phyloP scores from a whole-genome alignment of 1,140 invertebrate genomes.

The Macrocentrus cingulum region DNA sequence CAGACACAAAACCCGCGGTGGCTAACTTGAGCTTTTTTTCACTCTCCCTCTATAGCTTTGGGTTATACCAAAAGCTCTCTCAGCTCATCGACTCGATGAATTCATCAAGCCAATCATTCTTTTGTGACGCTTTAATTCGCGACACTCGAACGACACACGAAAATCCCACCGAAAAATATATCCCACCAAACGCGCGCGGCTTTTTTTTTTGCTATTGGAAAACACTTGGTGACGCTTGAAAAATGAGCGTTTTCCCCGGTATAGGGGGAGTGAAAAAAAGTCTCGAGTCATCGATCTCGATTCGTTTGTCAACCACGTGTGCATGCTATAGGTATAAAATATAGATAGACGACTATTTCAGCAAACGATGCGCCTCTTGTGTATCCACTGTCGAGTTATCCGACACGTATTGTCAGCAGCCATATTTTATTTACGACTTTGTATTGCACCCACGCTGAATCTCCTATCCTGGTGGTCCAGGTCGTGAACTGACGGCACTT shows the following conservation, averaged over 20 bases:
- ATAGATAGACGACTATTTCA: conserved; percentile 6
- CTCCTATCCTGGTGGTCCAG: conserved; percentile 24
- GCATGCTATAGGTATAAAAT: conserved; percentile 10
- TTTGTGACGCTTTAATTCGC: conserved; percentile 17
- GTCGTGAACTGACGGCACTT: conserved; percentile 19
- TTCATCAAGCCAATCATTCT: conserved; percentile 24
- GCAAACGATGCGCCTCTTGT: not conserved
- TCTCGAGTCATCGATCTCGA: conserved; percentile 36
- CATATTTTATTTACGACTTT: conserved; percentile 40
- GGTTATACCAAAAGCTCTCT: conserved; percentile 6
- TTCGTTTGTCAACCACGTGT: conserved; percentile 30
- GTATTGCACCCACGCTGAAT: conserved; percentile 36
- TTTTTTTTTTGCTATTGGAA: conserved; percentile 23
- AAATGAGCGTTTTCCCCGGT: conserved; percentile 29
- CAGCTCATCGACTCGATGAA: conserved; percentile 24
- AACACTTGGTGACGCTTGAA: conserved; percentile 29
- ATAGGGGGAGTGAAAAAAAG: conserved; percentile 27
- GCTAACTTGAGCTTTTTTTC: not conserved
- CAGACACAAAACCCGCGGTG: conserved; percentile 1
- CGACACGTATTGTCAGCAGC: conserved; percentile 36
- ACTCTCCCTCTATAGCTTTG: not conserved
- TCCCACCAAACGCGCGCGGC: not conserved
- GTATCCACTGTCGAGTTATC: conserved; percentile 27
- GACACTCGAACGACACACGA: conserved; percentile 20
- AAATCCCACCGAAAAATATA: conserved; percentile 18